phyloP scores from a whole-genome alignment of 2,113 vertebrate genomes.

The Psophia crepitans region DNA sequence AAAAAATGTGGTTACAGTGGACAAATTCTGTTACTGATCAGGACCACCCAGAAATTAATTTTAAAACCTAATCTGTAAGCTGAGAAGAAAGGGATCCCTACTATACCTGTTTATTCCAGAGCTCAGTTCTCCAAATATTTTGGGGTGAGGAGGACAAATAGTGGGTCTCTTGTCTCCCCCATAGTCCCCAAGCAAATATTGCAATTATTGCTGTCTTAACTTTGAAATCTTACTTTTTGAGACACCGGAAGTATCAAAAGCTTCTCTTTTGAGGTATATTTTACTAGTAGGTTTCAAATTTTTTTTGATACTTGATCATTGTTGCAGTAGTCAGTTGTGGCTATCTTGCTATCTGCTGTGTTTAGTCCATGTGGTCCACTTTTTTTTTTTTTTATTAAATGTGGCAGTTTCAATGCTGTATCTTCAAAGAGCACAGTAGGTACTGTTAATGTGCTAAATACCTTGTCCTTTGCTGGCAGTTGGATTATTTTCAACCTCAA shows the following conservation, averaged over 20 bases:
- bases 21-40: not conserved
- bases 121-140: not conserved
- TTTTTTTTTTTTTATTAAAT: not conserved
- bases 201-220: not conserved
- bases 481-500: constrained; percentile 17
- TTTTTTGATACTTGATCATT: not conserved
- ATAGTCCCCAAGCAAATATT: not conserved
- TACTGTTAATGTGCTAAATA: not conserved
- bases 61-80: not conserved
- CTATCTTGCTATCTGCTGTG: not conserved
- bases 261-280: not conserved
- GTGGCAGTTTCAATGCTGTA: not conserved
- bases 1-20: not conserved
- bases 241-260: not conserved
- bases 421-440: not conserved
- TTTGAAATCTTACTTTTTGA: not conserved
- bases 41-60: not conserved
- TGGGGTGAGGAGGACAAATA: not conserved
- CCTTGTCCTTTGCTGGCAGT: not conserved
- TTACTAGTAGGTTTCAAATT: not conserved
- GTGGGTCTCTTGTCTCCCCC: not conserved
- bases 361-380: not conserved
- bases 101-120: not conserved
- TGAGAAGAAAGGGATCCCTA: not conserved
- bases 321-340: not conserved